These are phyloP conservation scores for Panagrolaimus sp. DNA, from an alignment of 1,140 invertebrate genomes.

Conservation along the genomic window DNA sequence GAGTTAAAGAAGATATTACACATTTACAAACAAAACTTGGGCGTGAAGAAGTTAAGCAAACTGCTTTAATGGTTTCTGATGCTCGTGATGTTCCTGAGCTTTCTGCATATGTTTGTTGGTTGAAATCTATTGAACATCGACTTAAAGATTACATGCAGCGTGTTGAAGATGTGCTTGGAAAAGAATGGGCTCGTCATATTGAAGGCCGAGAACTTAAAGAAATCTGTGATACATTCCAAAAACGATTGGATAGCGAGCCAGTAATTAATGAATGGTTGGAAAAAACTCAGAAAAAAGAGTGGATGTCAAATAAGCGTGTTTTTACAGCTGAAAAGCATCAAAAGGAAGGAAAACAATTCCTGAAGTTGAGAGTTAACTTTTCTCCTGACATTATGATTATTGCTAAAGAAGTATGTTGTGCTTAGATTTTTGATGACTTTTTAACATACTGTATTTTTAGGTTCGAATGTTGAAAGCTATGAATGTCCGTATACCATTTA, in stretches of 20 bases:
- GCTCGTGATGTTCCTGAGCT: constrained; percentile 79
- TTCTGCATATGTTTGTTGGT: constrained; percentile 96
- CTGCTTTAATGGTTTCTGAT: constrained; percentile 70
- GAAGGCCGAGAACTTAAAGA: constrained; percentile 92
- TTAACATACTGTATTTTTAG: constrained; percentile 55
- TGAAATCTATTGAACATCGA: constrained; percentile 90
- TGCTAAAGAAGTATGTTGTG: constrained; percentile 81
- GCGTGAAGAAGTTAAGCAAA: constrained; percentile 71
- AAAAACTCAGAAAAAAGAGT: constrained; percentile 82
- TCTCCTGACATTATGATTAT: constrained; percentile 94
- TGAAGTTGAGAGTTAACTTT: constrained; percentile 92
- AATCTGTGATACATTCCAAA: constrained; percentile 91
- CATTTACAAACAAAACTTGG: constrained; percentile 95
- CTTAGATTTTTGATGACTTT: neutral
- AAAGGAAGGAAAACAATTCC: constrained; percentile 59
- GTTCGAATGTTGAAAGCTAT: constrained; percentile 91
- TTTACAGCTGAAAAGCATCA: constrained; percentile 80
- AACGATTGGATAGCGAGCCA: constrained; percentile 83
- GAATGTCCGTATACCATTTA: constrained; percentile 82
- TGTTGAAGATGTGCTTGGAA: constrained; percentile 91
- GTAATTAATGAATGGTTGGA: constrained; percentile 96
- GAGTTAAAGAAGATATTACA: constrained; percentile 98
- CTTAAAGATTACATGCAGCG: constrained; percentile 89
- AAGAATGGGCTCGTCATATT: constrained; percentile 98
- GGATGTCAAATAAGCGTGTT: constrained; percentile 84